A percentile compares a stretch with the other conserved stretches of the same genome.
phyloP scores from a whole-genome alignment of 1,140 invertebrate genomes.

The Panulirus ornatus region DNA sequence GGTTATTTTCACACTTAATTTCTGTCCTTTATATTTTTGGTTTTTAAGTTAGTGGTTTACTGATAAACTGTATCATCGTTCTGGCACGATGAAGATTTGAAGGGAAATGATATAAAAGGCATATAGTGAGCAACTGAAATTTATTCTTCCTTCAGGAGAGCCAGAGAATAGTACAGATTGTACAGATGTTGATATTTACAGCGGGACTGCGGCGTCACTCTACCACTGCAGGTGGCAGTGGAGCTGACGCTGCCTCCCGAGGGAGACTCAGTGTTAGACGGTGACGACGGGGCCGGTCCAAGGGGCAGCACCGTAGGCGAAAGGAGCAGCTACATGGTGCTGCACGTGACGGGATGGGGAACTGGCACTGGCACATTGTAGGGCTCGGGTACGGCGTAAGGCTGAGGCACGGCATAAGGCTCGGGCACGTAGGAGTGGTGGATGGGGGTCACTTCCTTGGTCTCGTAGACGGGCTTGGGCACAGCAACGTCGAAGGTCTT shows the following conservation, averaged over 20 bases:
- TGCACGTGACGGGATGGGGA: conserved; percentile 23
- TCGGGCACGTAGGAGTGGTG: conserved; percentile 71
- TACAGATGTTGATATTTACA: conserved; percentile 25
- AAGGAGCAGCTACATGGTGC: conserved; percentile 35
- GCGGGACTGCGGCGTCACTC: conserved; percentile 60
- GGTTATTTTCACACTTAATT: too few species aligned
- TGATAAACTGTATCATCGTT: too few species aligned
- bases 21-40: too few species aligned
- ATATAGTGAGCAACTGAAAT: neutral
- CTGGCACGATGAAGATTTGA: too few species aligned
- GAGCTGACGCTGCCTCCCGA: too few species aligned
- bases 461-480: conserved; percentile 70
- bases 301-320: neutral
- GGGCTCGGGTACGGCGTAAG: conserved; percentile 69
- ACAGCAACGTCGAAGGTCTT: conserved; percentile 67
- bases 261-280: too few species aligned
- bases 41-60: too few species aligned
- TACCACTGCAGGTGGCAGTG: too few species aligned
- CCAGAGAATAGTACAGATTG: neutral
- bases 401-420: conserved; percentile 69
- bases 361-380: conserved; percentile 58
- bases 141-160: neutral
- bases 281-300: too few species aligned
- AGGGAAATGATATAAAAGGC: too few species aligned
- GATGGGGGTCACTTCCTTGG: conserved; percentile 65